These are phyloP conservation scores for Amazonetta brasiliensis DNA, from an alignment of 2,797 vertebrate species.

Conservation along the genomic window DNA sequence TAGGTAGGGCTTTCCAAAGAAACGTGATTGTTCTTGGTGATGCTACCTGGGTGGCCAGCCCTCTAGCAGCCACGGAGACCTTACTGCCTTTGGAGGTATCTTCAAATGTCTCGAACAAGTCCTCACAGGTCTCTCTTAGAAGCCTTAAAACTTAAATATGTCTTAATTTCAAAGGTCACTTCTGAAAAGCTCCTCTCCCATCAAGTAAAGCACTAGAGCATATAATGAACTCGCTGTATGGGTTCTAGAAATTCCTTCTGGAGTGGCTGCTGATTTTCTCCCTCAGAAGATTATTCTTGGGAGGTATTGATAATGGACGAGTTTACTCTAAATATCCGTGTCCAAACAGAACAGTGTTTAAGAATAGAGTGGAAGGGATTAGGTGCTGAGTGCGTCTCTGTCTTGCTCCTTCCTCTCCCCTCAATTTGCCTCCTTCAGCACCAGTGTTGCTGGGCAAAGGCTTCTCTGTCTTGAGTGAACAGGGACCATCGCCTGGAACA, in stretches of 20 bases:
- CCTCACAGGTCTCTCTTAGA: not conserved
- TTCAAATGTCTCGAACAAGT: not conserved
- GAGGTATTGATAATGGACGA: not conserved
- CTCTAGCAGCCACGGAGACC: not conserved
- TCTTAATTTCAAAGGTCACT: not conserved
- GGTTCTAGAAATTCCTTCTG: not conserved
- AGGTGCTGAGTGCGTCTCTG: not conserved
- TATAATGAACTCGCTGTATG: not conserved
- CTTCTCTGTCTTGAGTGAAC: not conserved
- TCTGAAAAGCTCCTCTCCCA: not conserved
- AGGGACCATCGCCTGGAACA: not conserved
- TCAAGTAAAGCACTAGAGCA: not conserved
- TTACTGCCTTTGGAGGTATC: not conserved
- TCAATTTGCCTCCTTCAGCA: not conserved
- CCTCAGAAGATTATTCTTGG: not conserved
- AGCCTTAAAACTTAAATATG: not conserved
- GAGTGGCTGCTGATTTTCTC: not conserved
- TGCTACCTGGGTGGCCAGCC: not conserved
- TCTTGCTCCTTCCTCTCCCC: not conserved
- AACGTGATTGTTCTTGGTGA: not conserved
- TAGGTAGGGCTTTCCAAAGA: not conserved
- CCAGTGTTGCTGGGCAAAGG: not conserved
- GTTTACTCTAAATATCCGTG: not conserved
- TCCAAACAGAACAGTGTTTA: not conserved
- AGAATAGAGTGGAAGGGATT: not conserved